These are phyloP conservation scores for Sylvilagus floridanus DNA, from an alignment of 2,797 vertebrate genomes.

Conservation along the genomic window DNA sequence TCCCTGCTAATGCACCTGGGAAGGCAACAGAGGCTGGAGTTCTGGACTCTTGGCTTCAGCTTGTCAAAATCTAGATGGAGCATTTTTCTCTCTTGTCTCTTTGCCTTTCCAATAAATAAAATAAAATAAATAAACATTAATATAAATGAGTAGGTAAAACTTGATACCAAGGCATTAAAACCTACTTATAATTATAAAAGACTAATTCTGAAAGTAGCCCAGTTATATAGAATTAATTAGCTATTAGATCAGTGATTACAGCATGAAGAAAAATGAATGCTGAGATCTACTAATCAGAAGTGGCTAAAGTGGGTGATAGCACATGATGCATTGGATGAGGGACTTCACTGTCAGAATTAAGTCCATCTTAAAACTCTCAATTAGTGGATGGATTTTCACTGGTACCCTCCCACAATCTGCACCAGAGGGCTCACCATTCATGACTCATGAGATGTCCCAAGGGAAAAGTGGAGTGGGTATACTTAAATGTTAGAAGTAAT, in stretches of 20 bases:
- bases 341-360: background rate
- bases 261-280: background rate
- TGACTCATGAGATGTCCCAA: background rate
- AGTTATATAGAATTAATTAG: background rate
- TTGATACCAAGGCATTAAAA: background rate
- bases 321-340: background rate
- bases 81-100: too few species aligned
- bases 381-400: background rate
- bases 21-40: too few species aligned
- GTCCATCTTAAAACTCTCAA: conserved; percentile 18
- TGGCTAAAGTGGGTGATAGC: background rate
- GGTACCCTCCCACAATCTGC: background rate
- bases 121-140: too few species aligned
- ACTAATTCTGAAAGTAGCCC: conserved; percentile 38
- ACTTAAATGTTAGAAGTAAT: conserved; percentile 10
- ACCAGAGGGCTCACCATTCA: background rate
- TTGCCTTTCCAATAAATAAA: too few species aligned
- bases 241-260: background rate
- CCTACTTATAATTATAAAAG: background rate
- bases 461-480: background rate
- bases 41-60: too few species aligned
- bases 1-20: too few species aligned
- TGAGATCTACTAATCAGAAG: background rate
- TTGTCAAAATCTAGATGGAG: too few species aligned
- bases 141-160: background rate